Base-by-base conservation (phyloP, 2,888 invertebrate genomes). In the Polyploca ridens region DNA sequence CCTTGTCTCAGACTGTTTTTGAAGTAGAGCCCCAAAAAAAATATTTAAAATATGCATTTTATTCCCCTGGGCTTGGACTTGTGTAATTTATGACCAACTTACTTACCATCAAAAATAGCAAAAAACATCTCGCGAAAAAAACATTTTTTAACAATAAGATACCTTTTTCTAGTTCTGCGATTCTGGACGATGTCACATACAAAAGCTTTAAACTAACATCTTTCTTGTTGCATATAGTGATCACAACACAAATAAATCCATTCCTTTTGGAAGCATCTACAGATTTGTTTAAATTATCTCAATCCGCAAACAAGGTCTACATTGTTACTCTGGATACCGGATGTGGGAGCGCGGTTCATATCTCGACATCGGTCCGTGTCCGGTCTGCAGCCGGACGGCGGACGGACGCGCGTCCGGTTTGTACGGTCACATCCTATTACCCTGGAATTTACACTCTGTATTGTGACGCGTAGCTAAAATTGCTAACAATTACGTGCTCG, bases 391-490 rank as follows among this genome's bases (percentile, higher is more conserved):
- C 70, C 79, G 76, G 73, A 68, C 74, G 74, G 68, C 74, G 74
- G 75, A 75, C 90, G 88, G 88, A 89, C 88, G 90, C 73, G 77
- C 89, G 87, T 88, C 89, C 89, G 87, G 77, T 75, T 73, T 70
- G 73, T 72, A 73, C 72, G 76, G 76, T 77, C 87, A 84, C 86
- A 85, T 87, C 85, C 88, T 85, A 87, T 83, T 85, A 86, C 86
- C 75, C 72, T 82, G 88, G 89, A 87, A 91, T 91, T 85, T 84
- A 84, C 84, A 78, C 80, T 74, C 66, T 54, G 74, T 75, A 78
- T 82, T 78, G 80, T 83, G 70, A 72, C 76, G 70, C 74, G 33
- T 27, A 14, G 13, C 16, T 10, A 19, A 54, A 54, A 19, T 54
- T 19, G 54, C 54, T 10, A 4, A 10, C 10, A 54, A 54, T 54